Percentiles rank a stretch among this genome's conserved stretches.
phyloP scores from a whole-genome alignment of 2,888 invertebrate genomes.

The Melanchra persicariae region DNA sequence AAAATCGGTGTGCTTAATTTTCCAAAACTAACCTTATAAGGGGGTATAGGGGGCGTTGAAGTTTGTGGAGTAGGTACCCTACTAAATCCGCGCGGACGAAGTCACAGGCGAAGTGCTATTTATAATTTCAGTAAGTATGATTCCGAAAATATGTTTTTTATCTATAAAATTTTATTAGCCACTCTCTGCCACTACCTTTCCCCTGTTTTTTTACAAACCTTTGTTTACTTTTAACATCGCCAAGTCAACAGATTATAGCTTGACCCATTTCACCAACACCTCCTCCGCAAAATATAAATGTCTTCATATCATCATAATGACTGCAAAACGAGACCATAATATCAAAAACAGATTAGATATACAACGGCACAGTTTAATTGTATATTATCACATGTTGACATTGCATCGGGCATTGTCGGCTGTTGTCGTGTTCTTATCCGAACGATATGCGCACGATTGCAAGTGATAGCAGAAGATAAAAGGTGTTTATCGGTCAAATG shows the following conservation, averaged over 20 bases:
- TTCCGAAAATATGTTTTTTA: not conserved
- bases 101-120: too few species aligned
- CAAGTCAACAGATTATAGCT: not conserved
- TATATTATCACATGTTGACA: conserved; percentile 62
- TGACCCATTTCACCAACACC: conserved; percentile 28
- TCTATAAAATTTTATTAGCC: not conserved
- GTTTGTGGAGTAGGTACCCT: too few species aligned
- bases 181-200: not conserved
- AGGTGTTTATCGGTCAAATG: conserved; percentile 65
- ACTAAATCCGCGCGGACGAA: too few species aligned
- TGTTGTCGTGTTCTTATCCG: conserved; percentile 57
- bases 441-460: conserved; percentile 61
- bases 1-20: too few species aligned
- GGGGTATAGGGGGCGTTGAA: too few species aligned
- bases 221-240: not conserved
- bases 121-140: not conserved
- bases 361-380: conserved; percentile 52
- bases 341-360: conserved; percentile 62
- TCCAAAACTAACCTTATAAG: too few species aligned
- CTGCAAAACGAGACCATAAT: conserved; percentile 34
- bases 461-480: conserved; percentile 56
- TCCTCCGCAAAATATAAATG: conserved; percentile 19
- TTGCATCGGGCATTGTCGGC: conserved; percentile 56
- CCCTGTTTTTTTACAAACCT: conserved; percentile 18
- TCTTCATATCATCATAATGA: conserved; percentile 9